A percentile compares a stretch with the other conserved stretches of the same genome.
Evolutionary conservation across 2,888 invertebrate species (phyloP).

Genomic region (Machimus rusticus): DNA sequence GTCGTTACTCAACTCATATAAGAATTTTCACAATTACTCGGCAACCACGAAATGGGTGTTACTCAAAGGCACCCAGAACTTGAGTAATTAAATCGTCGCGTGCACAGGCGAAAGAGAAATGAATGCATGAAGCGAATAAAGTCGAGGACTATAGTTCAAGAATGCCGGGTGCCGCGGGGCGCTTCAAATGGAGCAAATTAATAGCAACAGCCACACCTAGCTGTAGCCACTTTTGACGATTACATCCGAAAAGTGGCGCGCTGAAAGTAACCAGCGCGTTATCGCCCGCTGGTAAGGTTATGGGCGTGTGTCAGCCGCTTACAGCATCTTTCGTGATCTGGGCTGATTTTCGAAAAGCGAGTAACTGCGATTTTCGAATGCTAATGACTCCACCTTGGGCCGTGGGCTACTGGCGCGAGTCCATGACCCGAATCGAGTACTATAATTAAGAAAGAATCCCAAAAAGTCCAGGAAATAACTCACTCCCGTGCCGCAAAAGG

Average conservation of each 20-base stretch:
- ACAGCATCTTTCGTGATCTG: not conserved
- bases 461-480: constrained; percentile 15
- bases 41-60: not conserved
- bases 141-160: not conserved
- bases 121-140: not conserved
- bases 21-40: not conserved
- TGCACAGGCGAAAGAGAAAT: not conserved
- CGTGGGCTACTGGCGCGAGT: not conserved
- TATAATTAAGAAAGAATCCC: not conserved
- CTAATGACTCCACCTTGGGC: not conserved
- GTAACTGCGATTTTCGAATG: not conserved
- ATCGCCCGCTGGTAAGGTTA: not conserved
- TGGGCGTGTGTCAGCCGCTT: not conserved
- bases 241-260: not conserved
- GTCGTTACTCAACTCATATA: not conserved
- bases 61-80: not conserved
- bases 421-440: not conserved
- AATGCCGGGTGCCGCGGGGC: not conserved
- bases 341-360: not conserved
- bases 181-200: not conserved
- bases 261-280: not conserved
- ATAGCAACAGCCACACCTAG: not conserved
- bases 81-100: not conserved
- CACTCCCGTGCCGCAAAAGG: constrained; percentile 1
- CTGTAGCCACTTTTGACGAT: not conserved